Evolutionary conservation across 2,888 invertebrate species (phyloP).

Genomic region (Crocallis elinguaria): DNA sequence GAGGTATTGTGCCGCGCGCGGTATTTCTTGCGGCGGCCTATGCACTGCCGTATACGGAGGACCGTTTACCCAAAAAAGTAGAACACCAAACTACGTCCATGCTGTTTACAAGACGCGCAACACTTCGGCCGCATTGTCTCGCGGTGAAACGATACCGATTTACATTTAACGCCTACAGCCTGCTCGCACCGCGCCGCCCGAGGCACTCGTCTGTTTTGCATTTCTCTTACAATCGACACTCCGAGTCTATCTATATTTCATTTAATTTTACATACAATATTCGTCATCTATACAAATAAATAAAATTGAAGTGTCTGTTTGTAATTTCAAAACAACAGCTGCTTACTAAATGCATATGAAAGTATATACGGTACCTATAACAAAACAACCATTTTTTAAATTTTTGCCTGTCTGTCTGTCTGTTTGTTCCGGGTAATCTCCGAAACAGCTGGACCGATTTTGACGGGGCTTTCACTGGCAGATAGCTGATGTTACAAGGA

Average conservation of each 20-base stretch:
- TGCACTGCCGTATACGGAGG: constrained; percentile 75
- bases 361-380: no score
- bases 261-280: constrained; percentile 29
- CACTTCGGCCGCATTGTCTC: constrained; percentile 78
- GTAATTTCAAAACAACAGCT: no score
- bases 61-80: constrained; percentile 83
- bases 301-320: no score
- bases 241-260: constrained; percentile 36
- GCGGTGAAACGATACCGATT: constrained; percentile 74
- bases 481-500: no score
- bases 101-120: constrained; percentile 80
- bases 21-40: constrained; percentile 78
- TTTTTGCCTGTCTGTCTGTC: no score
- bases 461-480: no score
- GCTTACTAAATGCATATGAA: no score
- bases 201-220: constrained; percentile 55
- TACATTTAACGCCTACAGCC: constrained; percentile 77
- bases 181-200: constrained; percentile 40
- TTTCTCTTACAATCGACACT: constrained; percentile 55
- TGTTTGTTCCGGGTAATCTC: no score
- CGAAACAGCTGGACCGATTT: no score
- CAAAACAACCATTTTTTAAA: no score
- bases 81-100: constrained; percentile 75
- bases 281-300: no score
- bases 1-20: constrained; percentile 74